phyloP scores from a whole-genome alignment of 1,140 invertebrate species.

The Saccostrea glomerata region DNA sequence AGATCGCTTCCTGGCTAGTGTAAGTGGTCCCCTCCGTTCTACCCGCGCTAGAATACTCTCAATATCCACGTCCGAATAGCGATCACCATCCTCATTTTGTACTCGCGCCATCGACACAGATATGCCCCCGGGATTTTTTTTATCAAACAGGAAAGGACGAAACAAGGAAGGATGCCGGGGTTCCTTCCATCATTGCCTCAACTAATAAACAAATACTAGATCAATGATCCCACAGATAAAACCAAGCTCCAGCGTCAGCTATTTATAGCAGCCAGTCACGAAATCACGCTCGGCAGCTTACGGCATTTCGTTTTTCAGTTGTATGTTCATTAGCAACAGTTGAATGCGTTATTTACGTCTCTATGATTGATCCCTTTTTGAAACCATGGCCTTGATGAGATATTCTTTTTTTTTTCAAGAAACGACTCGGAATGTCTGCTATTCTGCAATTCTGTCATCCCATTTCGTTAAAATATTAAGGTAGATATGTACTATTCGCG shows the following conservation, averaged over 20 bases:
- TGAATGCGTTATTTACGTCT: too few species aligned
- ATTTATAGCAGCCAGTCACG: not conserved
- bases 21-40: conserved; percentile 54
- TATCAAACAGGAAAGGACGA: conserved; percentile 7
- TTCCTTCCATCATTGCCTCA: conserved; percentile 12
- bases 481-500: too few species aligned
- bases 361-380: too few species aligned
- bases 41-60: conserved; percentile 61
- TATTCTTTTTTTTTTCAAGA: too few species aligned
- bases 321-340: too few species aligned
- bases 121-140: not conserved
- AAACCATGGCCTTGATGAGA: too few species aligned
- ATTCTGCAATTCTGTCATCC: too few species aligned
- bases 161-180: not conserved
- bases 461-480: too few species aligned
- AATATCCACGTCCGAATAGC: conserved; percentile 60
- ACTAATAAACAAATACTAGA: conserved; percentile 35
- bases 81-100: conserved; percentile 45
- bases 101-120: conserved; percentile 51
- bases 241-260: not conserved
- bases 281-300: not conserved
- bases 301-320: not conserved
- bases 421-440: too few species aligned
- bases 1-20: conserved; percentile 53
- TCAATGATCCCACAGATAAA: conserved; percentile 31